Evolutionary conservation across 2,113 vertebrate species (phyloP), one percentile per base, ranked within the genome.

Genomic region (Epinephelus lanceolatus): DNA sequence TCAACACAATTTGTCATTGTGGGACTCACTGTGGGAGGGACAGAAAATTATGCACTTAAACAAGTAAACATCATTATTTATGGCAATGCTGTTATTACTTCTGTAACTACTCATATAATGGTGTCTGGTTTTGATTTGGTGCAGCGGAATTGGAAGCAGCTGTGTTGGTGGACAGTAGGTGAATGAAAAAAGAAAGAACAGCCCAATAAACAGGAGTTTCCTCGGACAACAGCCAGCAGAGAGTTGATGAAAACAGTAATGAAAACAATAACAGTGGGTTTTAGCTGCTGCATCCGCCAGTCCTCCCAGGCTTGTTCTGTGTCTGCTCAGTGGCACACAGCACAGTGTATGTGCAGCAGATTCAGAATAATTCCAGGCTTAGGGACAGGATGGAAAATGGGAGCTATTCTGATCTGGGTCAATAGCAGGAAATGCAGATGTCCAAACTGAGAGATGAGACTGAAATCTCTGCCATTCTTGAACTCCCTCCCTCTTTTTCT

Each of bases 401-500:
- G 59, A 86, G 72, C 78, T 71, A 70, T 78, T 86, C 55, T 87
- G 33, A 84, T 80, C 79, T 85, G 72, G 70, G 62, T 90, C 90
- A 83, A 78, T 83, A 63, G 69, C 78, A 91, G 91, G 87, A 86
- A 87, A 87, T 68, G 53, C 52, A 86, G 66, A 75, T 83, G 77
- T 86, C 59, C 74, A 86, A 86, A 84, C 37, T 11, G 30, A 71
- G 60, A 71, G 33, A 66, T 90, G 55, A 83, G 86, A 75, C 52
- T 63, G 23, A 57, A 81, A 45, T 75, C 75, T 14, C 8, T 80
- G 21, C 37, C 45, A 6, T 77, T 42, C 68, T 78, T 85, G 45
- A 87, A 65, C 61, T 78, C 30, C 40, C n/a, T 30, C 33, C 61
- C 15, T 42, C 4, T 27, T 45, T 66, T 67, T 60, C 1, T 30